phyloP scores from a whole-genome alignment of 2,797 vertebrate genomes.

The Heterohyrax brucei region DNA sequence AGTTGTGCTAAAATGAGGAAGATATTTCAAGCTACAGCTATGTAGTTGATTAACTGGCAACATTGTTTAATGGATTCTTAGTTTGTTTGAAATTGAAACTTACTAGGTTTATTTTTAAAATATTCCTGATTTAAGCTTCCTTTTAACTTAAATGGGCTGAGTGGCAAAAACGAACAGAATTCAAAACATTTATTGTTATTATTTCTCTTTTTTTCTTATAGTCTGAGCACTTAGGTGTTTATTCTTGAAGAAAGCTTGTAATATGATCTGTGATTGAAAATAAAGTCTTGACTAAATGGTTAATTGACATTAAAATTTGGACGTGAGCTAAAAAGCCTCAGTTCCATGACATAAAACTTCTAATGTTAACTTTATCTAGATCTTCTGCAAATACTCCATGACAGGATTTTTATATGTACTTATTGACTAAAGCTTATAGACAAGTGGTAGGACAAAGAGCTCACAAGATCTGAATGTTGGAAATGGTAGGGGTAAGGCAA shows the following conservation, averaged over 20 bases:
- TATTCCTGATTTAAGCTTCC: neutral
- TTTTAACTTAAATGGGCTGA: neutral
- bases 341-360: neutral
- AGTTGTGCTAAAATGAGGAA: neutral
- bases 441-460: neutral
- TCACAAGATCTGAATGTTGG: neutral
- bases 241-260: neutral
- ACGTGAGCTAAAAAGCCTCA: neutral
- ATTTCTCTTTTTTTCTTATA: neutral
- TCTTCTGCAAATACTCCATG: neutral
- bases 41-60: neutral
- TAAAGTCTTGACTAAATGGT: conserved; percentile 5
- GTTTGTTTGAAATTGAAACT: neutral
- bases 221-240: neutral
- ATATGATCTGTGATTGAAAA: neutral
- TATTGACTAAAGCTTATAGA: neutral
- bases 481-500: neutral
- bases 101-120: conserved; percentile 30
- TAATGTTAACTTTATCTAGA: too few species aligned
- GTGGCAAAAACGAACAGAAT: neutral
- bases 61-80: neutral
- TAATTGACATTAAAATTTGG: neutral
- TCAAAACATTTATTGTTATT: neutral
- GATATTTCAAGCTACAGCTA: neutral
- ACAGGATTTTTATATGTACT: neutral